These are phyloP conservation scores for Apodemus agrarius DNA, from an alignment of 2,797 vertebrate species.

Conservation along the genomic window DNA sequence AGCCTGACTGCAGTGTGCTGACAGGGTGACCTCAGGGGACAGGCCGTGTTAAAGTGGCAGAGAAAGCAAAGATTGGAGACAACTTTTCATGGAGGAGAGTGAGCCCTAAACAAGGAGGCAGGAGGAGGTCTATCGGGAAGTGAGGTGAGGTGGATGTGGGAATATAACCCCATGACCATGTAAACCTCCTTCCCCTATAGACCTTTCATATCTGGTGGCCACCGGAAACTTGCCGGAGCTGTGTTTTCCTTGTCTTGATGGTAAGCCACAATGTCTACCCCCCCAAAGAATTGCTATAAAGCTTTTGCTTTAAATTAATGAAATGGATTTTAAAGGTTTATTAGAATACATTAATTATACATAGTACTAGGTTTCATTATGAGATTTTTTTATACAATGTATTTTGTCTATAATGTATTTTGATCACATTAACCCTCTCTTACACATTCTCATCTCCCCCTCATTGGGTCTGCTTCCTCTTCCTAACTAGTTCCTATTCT, in stretches of 20 bases:
- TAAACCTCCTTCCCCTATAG: neutral
- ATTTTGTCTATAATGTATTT: neutral
- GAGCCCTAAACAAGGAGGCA: fast-evolving
- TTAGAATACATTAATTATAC: neutral
- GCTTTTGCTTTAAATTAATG: neutral
- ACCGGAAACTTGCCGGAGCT: neutral
- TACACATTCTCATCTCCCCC: neutral
- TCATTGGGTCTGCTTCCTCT: neutral
- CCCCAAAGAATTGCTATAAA: neutral
- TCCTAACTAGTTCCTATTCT: neutral
- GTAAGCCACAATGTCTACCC: neutral
- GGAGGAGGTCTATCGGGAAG: neutral
- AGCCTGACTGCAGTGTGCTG: neutral
- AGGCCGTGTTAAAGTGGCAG: neutral
- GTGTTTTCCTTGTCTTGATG: neutral
- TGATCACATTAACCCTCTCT: neutral
- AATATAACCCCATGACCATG: neutral
- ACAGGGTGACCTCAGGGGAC: neutral
- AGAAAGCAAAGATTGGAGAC: neutral
- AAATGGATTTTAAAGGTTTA: neutral
- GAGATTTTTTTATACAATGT: neutral
- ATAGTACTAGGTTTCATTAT: neutral
- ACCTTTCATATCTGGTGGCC: fast-evolving
- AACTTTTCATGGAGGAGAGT: neutral
- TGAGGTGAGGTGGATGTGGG: fast-evolving